Evolutionary conservation across 2,113 vertebrate genomes (phyloP).

Genomic region (Oplegnathus fasciatus): DNA sequence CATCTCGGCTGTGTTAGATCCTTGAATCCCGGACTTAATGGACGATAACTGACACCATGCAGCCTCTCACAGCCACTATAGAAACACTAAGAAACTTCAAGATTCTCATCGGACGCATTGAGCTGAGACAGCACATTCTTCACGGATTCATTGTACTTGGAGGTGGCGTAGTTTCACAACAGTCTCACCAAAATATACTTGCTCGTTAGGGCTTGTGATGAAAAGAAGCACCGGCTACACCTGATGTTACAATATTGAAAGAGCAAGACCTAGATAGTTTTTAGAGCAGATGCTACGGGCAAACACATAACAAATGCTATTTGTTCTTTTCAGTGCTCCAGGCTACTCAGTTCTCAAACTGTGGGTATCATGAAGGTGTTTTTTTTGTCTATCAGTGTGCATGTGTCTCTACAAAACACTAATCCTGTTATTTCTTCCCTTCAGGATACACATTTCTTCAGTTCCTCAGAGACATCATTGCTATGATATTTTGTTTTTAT

Average conservation of each 20-base stretch:
- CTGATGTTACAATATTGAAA: constrained; percentile 20
- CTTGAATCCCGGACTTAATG: constrained; percentile 56
- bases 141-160: constrained; percentile 17
- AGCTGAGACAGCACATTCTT: constrained; percentile 46
- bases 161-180: constrained; percentile 19
- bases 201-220: constrained; percentile 28
- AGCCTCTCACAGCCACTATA: constrained; percentile 36
- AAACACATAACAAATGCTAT: constrained; percentile 27
- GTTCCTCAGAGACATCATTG: constrained; percentile 18
- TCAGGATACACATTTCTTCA: background rate
- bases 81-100: constrained; percentile 44
- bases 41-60: constrained; percentile 42
- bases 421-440: constrained; percentile 12
- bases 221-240: constrained; percentile 24
- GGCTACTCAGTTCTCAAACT: constrained; percentile 8
- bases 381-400: constrained; percentile 10
- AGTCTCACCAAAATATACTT: constrained; percentile 7
- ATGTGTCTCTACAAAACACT: constrained; percentile 8
- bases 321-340: constrained; percentile 28
- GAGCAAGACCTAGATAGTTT: constrained; percentile 13
- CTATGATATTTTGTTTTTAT: background rate
- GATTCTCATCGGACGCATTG: constrained; percentile 47
- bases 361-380: background rate
- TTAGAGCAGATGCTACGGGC: constrained; percentile 5
- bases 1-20: constrained; percentile 37